A percentile compares a stretch with the other conserved stretches of the same genome.
phyloP scores from a whole-genome alignment of 2,113 vertebrate genomes.

The Phyllopteryx taeniolatus region DNA sequence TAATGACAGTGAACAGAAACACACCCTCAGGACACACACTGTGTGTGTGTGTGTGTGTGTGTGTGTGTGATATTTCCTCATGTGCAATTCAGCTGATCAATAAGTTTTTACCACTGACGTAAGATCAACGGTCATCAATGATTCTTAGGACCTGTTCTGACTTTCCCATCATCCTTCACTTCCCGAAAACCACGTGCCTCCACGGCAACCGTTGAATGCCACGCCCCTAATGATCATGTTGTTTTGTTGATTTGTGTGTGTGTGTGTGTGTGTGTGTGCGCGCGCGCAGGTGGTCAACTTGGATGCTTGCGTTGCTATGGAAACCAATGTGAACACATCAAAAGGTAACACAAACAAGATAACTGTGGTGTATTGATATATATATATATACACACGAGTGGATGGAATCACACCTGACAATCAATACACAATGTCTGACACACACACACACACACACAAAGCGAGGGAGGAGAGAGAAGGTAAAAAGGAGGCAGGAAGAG shows the following conservation, averaged over 20 bases:
- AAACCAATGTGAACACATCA: background rate
- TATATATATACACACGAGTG: no score
- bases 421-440: background rate
- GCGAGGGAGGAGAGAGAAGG: no score
- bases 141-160: no score
- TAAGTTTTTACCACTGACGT: constrained; percentile 10
- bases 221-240: background rate
- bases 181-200: background rate
- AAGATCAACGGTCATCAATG: background rate
- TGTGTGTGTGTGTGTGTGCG: background rate
- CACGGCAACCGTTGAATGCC: background rate
- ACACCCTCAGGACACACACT: constrained; percentile 26
- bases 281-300: background rate
- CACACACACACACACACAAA: background rate
- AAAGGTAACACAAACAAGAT: background rate
- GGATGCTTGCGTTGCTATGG: background rate
- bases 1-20: constrained; percentile 42
- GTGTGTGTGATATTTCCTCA: constrained; percentile 10
- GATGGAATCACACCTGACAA: background rate
- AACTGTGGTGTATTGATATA: background rate
- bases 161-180: background rate
- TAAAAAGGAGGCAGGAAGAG: background rate
- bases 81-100: constrained; percentile 33
- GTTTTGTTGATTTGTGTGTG: background rate
- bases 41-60: constrained; percentile 9